Evolutionary conservation across 30 jellyfish, hydroid and myxozoan genomes (phyloP).

Genomic region (Turritopsis rubra): DNA sequence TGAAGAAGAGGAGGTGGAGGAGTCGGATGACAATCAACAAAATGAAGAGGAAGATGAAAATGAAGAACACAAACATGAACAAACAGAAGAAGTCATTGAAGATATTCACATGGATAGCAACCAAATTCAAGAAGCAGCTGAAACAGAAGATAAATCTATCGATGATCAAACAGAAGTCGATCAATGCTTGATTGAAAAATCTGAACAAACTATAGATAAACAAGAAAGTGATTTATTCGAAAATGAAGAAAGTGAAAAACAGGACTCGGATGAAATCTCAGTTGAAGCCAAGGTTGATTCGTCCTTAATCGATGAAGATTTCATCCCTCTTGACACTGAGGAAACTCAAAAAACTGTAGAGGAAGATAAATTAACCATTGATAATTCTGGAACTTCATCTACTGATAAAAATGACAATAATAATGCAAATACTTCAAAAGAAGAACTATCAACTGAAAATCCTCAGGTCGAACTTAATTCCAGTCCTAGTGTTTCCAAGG

Average conservation of each 20-base stretch:
- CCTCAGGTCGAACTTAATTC: background rate
- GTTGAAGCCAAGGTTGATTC: slow-evolving; percentile 6
- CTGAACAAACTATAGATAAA: background rate
- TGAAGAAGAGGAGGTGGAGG: slow-evolving; percentile 15
- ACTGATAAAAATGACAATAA: background rate
- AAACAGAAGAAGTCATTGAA: background rate
- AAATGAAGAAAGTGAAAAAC: background rate
- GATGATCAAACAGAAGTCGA: background rate
- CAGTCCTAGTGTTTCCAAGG: background rate
- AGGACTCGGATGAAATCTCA: background rate
- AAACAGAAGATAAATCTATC: background rate
- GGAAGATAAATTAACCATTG: background rate
- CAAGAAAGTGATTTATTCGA: background rate
- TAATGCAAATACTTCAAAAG: background rate
- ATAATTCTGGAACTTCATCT: background rate
- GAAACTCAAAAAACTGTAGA: background rate
- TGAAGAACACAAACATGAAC: slow-evolving; percentile 4
- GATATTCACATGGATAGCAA: background rate
- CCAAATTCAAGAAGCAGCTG: slow-evolving; percentile 7
- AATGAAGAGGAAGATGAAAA: slow-evolving; percentile 13
- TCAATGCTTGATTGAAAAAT: background rate
- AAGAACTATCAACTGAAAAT: background rate
- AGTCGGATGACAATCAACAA: background rate
- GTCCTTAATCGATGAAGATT: background rate
- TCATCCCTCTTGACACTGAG: background rate